Conservation (phyloP, 2,888 invertebrate genomes). For the Lobophora halterata region DNA sequence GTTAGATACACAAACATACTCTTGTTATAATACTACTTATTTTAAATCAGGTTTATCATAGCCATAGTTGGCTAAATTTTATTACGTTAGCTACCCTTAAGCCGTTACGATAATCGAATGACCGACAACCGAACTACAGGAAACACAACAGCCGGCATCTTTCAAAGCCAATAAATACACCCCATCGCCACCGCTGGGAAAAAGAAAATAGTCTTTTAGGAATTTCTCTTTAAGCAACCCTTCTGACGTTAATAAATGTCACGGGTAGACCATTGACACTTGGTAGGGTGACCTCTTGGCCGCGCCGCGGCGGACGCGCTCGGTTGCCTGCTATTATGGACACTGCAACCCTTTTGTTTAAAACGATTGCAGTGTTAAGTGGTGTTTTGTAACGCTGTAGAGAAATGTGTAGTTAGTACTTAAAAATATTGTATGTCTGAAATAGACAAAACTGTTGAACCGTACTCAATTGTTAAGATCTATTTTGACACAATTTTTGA, state of each 20-base stretch:
- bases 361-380: slow-evolving; percentile 15
- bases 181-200: slow-evolving; percentile 44
- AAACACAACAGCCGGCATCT: slow-evolving; percentile 17
- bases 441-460: too few relatives aligned
- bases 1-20: too few relatives aligned
- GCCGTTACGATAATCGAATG: slow-evolving; percentile 10
- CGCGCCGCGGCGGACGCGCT: slow-evolving; percentile 38
- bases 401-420: too few relatives aligned
- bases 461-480: too few relatives aligned
- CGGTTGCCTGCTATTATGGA: slow-evolving; percentile 45
- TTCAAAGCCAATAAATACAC: slow-evolving; percentile 26
- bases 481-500: too few relatives aligned
- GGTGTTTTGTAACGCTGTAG: slow-evolving; percentile 5
- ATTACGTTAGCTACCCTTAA: too few relatives aligned
- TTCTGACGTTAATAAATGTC: slow-evolving; percentile 75
- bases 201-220: slow-evolving; percentile 56
- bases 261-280: slow-evolving; percentile 55
- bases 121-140: slow-evolving; percentile 10
- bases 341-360: slow-evolving; percentile 30
- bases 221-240: slow-evolving; percentile 61
- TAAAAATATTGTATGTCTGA: too few relatives aligned
- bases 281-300: slow-evolving; percentile 43
- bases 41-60: too few relatives aligned
- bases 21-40: too few relatives aligned
- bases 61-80: too few relatives aligned